Conservation (phyloP, 2,113 vertebrate genomes). For the Rana temporaria region DNA sequence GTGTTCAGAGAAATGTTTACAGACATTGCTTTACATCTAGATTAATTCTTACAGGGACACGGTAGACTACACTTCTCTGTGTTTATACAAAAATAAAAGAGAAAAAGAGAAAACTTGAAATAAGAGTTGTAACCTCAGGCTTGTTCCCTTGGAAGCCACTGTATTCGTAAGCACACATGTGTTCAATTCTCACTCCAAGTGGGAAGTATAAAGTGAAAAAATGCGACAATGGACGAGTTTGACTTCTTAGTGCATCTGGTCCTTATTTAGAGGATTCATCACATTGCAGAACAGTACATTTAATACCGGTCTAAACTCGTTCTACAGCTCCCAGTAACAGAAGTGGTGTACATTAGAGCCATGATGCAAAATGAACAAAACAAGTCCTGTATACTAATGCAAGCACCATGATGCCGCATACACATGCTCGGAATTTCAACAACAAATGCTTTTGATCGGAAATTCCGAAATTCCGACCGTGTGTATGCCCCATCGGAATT, state of each 20-base stretch:
- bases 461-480: too few relatives aligned
- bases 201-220: not conserved
- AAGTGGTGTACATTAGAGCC: not conserved
- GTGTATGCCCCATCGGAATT: too few relatives aligned
- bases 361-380: not conserved
- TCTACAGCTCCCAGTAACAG: not conserved
- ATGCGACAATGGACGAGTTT: not conserved
- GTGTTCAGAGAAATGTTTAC: too few relatives aligned
- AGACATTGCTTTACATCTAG: too few relatives aligned
- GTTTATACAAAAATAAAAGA: not conserved
- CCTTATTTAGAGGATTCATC: slow-evolving; percentile 8
- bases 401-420: not conserved
- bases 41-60: not conserved
- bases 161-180: not conserved
- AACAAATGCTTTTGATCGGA: too few relatives aligned
- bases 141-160: not conserved
- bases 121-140: not conserved
- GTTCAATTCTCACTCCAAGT: not conserved
- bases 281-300: not conserved
- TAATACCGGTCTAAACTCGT: not conserved
- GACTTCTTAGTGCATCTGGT: slow-evolving; percentile 4
- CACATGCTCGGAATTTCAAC: too few relatives aligned
- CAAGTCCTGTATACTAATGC: not conserved
- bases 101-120: not conserved
- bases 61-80: not conserved